phyloP scores from a whole-genome alignment of 2,113 vertebrate genomes.

The Talpa occidentalis region DNA sequence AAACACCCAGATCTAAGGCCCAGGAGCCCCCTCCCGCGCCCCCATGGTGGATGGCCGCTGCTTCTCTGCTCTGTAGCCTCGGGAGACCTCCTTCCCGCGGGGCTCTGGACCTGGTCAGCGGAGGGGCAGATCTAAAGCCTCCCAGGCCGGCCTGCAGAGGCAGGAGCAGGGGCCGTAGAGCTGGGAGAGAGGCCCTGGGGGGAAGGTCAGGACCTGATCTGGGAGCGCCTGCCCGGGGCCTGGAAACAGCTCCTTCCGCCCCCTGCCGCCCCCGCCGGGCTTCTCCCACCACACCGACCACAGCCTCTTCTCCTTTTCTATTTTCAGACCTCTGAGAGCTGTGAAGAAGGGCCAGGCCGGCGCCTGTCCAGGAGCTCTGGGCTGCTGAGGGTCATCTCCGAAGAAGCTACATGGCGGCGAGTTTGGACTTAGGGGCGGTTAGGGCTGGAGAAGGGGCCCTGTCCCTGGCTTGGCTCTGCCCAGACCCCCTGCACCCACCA shows the following conservation, averaged over 20 bases:
- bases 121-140: background rate
- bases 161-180: background rate
- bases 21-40: too few species aligned
- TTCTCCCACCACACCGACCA: background rate
- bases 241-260: background rate
- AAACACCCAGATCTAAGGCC: background rate
- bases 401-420: background rate
- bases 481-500: background rate
- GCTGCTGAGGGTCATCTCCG: background rate
- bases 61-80: background rate
- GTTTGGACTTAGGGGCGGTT: background rate
- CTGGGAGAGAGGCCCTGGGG: background rate
- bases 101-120: background rate
- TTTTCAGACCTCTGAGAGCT: conserved; percentile 57
- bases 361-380: background rate
- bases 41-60: background rate
- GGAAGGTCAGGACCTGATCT: background rate
- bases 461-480: background rate
- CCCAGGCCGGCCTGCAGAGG: background rate
- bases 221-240: accelerated
- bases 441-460: background rate
- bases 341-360: background rate
- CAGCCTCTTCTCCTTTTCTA: conserved; percentile 75
- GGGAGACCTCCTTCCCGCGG: background rate
- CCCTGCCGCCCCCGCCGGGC: background rate